Conservation (phyloP, 2,888 invertebrate species). For the Eupithecia centaureata region DNA sequence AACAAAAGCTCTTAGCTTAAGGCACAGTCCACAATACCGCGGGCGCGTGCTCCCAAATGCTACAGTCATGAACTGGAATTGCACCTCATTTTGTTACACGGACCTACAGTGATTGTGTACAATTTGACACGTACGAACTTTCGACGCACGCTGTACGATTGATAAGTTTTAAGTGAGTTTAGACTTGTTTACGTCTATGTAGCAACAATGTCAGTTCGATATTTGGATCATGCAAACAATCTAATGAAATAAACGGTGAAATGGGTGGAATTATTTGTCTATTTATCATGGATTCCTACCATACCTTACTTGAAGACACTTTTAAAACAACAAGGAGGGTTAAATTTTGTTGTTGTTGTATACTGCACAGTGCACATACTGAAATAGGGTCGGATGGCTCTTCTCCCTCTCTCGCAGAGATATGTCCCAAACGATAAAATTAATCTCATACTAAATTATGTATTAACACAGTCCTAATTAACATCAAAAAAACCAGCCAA, state of each 20-base stretch:
- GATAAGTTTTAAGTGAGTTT: conserved; percentile 18
- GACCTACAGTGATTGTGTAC: conserved; percentile 71
- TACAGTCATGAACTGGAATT: conserved; percentile 77
- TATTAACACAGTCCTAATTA: background rate
- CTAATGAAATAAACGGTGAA: background rate
- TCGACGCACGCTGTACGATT: conserved; percentile 47
- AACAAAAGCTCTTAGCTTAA: conserved; percentile 39
- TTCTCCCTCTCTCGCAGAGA: background rate
- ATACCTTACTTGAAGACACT: background rate
- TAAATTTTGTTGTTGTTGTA: background rate
- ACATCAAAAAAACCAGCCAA: too few species aligned
- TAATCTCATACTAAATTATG: background rate
- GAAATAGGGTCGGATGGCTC: background rate
- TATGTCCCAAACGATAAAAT: background rate
- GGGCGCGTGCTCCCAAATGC: conserved; percentile 69
- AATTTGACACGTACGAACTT: conserved; percentile 61
- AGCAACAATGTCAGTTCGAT: background rate
- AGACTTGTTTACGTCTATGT: conserved; percentile 30
- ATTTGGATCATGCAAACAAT: background rate
- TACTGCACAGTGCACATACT: background rate
- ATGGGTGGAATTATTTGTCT: background rate
- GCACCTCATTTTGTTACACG: conserved; percentile 70
- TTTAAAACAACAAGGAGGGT: background rate
- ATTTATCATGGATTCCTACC: background rate
- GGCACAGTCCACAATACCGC: conserved; percentile 50